Evolutionary conservation across 1,140 invertebrate genomes (phyloP).

Genomic region (Dysdera silvatica): DNA sequence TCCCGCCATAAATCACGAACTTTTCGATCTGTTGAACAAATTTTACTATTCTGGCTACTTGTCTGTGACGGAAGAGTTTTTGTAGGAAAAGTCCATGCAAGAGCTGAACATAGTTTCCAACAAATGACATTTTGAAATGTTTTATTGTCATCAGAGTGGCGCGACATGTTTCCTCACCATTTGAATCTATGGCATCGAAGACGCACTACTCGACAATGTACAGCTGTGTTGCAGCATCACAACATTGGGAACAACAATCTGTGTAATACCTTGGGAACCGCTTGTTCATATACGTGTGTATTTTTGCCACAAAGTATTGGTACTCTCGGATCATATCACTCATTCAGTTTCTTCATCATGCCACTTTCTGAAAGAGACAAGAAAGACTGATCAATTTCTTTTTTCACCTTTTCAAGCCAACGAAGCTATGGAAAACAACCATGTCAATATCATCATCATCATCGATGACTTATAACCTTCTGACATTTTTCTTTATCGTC

Average conservation of each 20-base stretch:
- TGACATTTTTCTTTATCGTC: slow-evolving; percentile 13
- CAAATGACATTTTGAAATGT: not conserved
- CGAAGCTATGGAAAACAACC: too few relatives aligned
- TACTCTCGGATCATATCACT: slow-evolving; percentile 26
- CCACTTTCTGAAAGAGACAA: slow-evolving; percentile 9
- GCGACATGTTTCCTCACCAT: slow-evolving; percentile 6
- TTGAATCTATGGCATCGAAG: too few relatives aligned
- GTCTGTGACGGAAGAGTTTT: too few relatives aligned
- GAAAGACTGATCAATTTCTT: not conserved
- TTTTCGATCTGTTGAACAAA: too few relatives aligned
- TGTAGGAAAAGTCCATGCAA: too few relatives aligned
- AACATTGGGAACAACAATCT: slow-evolving; percentile 28
- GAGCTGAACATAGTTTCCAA: not conserved
- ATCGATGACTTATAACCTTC: slow-evolving; percentile 12
- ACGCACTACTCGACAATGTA: too few relatives aligned
- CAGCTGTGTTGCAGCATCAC: too few relatives aligned
- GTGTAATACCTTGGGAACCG: not conserved
- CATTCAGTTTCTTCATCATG: not conserved
- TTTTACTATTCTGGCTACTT: too few relatives aligned
- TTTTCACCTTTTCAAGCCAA: not conserved
- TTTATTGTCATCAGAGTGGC: not conserved
- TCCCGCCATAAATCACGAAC: too few relatives aligned
- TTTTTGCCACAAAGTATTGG: slow-evolving; percentile 21
- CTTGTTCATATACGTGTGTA: slow-evolving; percentile 13
- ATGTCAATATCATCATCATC: slow-evolving; percentile 8